Evolutionary conservation across 2,888 invertebrate species (phyloP).

Genomic region (Xylota sylvarum): DNA sequence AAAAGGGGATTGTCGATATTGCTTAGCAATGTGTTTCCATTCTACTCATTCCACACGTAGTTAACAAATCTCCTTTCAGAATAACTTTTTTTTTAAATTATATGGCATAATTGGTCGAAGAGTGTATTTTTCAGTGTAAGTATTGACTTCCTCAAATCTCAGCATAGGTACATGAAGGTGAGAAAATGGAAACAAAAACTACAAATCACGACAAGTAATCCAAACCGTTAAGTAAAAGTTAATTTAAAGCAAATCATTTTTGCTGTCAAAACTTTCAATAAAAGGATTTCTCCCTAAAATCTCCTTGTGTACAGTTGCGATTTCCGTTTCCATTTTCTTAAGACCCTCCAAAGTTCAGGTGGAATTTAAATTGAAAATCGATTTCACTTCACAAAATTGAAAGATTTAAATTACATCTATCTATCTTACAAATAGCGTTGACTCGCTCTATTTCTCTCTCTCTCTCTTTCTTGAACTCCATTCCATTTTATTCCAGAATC

Average conservation of each 20-base stretch:
- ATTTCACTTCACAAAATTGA: constrained; percentile 21
- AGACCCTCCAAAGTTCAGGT: constrained; percentile 9
- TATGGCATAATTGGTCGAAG: too few species aligned
- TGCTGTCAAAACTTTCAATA: not conserved
- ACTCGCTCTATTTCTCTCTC: not conserved
- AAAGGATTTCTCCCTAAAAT: not conserved
- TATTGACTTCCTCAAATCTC: not conserved
- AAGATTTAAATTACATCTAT: constrained; percentile 41
- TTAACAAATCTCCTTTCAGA: too few species aligned
- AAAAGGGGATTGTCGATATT: too few species aligned
- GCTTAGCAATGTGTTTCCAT: too few species aligned
- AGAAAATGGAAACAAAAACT: not conserved
- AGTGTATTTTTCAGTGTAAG: not conserved
- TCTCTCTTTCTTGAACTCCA: not conserved
- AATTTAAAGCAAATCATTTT: not conserved
- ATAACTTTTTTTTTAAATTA: too few species aligned
- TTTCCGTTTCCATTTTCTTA: not conserved
- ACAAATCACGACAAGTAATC: not conserved
- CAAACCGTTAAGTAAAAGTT: not conserved
- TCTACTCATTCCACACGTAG: too few species aligned
- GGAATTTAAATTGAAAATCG: constrained; percentile 28
- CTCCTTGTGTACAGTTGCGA: not conserved
- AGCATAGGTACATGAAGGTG: not conserved
- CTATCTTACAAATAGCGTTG: constrained; percentile 45
- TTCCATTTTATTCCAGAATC: constrained; percentile 38